Percentiles rank a stretch among this genome's conserved stretches.
Conservation (phyloP, 2,888 invertebrate species). For the Galeruca laticollis region DNA sequence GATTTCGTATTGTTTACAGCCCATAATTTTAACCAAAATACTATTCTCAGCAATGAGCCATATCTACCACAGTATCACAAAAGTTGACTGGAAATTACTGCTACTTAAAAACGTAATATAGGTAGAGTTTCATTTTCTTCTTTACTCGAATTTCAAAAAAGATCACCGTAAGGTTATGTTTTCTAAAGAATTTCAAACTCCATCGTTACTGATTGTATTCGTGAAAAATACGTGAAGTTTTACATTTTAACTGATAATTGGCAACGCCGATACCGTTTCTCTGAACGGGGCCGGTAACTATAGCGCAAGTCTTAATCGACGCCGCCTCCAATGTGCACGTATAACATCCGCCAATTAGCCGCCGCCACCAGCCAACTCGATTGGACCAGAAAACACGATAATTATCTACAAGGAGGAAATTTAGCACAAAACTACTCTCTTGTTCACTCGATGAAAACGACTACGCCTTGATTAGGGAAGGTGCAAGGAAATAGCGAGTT, state of each 20-base stretch:
- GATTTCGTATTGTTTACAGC: no score
- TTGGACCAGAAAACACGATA: slow-evolving; percentile 54
- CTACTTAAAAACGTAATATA: no score
- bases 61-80: no score
- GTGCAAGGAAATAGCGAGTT: slow-evolving; percentile 26
- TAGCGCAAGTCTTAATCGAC: slow-evolving; percentile 64
- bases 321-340: slow-evolving; percentile 66
- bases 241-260: neutral
- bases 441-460: slow-evolving; percentile 38
- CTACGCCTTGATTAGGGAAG: slow-evolving; percentile 44
- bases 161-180: no score
- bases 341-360: slow-evolving; percentile 66
- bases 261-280: slow-evolving; percentile 62
- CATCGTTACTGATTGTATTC: no score
- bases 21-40: no score
- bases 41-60: no score
- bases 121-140: no score
- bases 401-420: slow-evolving; percentile 50
- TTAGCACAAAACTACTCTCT: slow-evolving; percentile 46
- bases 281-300: slow-evolving; percentile 56
- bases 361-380: slow-evolving; percentile 56
- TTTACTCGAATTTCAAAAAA: no score
- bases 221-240: no score
- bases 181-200: no score
- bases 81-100: no score